Evolutionary conservation across 2,797 vertebrate species (phyloP), one percentile per base, ranked within the genome.

Genomic region (Chelidonichthys spinosus): DNA sequence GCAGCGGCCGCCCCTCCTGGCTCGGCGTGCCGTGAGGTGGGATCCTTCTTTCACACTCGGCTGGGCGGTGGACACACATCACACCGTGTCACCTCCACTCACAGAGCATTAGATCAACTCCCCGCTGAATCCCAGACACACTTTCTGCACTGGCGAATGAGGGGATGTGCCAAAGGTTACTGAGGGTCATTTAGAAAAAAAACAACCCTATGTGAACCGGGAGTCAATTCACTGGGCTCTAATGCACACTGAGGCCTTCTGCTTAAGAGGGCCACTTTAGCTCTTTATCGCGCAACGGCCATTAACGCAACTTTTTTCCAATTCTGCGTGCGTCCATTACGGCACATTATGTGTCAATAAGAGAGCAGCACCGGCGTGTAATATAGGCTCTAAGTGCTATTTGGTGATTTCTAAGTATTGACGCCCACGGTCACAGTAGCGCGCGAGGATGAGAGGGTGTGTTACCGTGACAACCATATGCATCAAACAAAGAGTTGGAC

Each of bases 81-180:
- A 70, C 83, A 85, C 72, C 44, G 46, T 74, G 78, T 84, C 89
- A 79, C 75, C 67, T 81, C 80, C 76, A 44, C 73, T 91, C 85
- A 74, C 76, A 42, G 39, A 73, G 86, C 86, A 87, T 91, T 70
- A 86, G 74, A 82, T 91, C 85, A 76, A 83, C 77, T 79, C 80
- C 53, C 67, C 3, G 36, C 74, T 71, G 71, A 74, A 74, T 66
- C 72, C 61, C 59, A 44, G 40, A 68, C 81, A 63, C 84, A 65
- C 74, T 78, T 46, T 74, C 63, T 80, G 50, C 46, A 13, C 46
- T 14, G 11, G 63, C 9, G 59, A 70, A 77, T 15, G 47, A 77
- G 40, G 56, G 54, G 44, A 40, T 11, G 70, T 86, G 64, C 61
- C 70, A 81, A 50, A 86, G 63, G 83, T 88, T 49, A 79, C 15